Percentiles rank a stretch among this genome's conserved stretches.
Conservation (phyloP, 2,888 invertebrate genomes). For the Augiades crinisus region DNA sequence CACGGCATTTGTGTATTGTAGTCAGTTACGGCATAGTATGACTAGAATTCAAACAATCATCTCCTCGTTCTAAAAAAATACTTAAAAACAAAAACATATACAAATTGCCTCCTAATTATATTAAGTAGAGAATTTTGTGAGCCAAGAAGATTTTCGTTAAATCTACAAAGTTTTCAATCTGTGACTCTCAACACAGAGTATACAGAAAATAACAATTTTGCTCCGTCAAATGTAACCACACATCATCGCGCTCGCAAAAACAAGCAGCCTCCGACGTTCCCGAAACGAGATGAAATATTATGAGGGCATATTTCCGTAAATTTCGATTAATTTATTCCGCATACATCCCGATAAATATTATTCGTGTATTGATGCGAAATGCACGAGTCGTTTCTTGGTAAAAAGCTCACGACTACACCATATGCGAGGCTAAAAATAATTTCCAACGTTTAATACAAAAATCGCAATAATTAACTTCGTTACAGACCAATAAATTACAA, state of each 20-base stretch:
- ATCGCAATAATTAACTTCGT: constrained; percentile 81
- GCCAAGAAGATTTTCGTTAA: too few relatives aligned
- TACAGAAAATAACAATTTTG: background rate
- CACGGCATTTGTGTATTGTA: too few relatives aligned
- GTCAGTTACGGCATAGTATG: too few relatives aligned
- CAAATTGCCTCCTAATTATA: too few relatives aligned
- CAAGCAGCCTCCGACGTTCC: too few relatives aligned
- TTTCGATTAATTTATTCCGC: constrained; percentile 24
- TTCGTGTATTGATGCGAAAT: constrained; percentile 26
- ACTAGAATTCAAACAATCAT: too few relatives aligned
- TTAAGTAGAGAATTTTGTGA: too few relatives aligned
- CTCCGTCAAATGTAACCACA: constrained; percentile 1
- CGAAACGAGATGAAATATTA: constrained; percentile 19
- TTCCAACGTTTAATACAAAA: constrained; percentile 81
- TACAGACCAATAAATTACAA: constrained; percentile 81
- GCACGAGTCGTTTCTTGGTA: constrained; percentile 54
- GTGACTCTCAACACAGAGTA: too few relatives aligned
- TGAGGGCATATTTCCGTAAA: constrained; percentile 19
- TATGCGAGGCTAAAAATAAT: constrained; percentile 77
- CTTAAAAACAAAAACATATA: too few relatives aligned
- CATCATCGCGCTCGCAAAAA: background rate
- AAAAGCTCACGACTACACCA: constrained; percentile 54
- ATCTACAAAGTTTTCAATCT: too few relatives aligned
- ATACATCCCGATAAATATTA: constrained; percentile 19
- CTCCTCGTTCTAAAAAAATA: too few relatives aligned